Evolutionary conservation across 2,888 invertebrate genomes (phyloP), one percentile per base, ranked within the genome.

Genomic region (Scaptomyza cyrtandrae): DNA sequence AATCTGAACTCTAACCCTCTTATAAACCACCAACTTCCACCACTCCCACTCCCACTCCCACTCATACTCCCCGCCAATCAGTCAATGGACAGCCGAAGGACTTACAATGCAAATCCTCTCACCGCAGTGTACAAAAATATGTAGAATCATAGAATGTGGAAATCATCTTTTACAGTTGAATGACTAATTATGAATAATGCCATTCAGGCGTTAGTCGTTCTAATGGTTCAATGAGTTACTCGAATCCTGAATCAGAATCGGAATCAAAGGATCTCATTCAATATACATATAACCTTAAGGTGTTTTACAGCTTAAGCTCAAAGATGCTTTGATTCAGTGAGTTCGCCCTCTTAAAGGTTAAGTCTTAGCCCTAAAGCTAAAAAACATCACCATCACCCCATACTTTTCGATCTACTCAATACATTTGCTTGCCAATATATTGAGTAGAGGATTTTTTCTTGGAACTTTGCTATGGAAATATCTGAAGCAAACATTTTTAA

Each of bases 81-180:
- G n/a, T 14, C 13, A 33, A 13, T 33, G 33, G 50, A 24, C 62
- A 27, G 41, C 37, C 41, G 43, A 49, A 39, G 61, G 61, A 67
- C 54, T 58, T 53, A 65, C 75, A 75, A 86, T 89, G 89, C 89
- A 86, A 86, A 86, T 86, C 86, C 89, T 80, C 85, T 81, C 79
- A 75, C 88, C 71, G 79, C 76, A 70, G 16, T 59, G 66, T 6
- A 11, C 3, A 10, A n/a, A 24, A 19, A 52, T 52, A 71, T 63
- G 59, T 39, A 63, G 24, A 24, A 24, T 61, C n/a, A 63, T 72
- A 71, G 75, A 71, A 71, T 75, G 70, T 63, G 72, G 73, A 91
- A 90, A 90, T 89, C 91, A 90, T 90, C 91, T 90, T 90, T 91
- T 66, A 80, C 81, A 89, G 85, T 84, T 90, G 89, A 90, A 85